These are phyloP conservation scores for Pelosia muscerda DNA, from an alignment of 2,888 invertebrate genomes.

Conservation along the genomic window DNA sequence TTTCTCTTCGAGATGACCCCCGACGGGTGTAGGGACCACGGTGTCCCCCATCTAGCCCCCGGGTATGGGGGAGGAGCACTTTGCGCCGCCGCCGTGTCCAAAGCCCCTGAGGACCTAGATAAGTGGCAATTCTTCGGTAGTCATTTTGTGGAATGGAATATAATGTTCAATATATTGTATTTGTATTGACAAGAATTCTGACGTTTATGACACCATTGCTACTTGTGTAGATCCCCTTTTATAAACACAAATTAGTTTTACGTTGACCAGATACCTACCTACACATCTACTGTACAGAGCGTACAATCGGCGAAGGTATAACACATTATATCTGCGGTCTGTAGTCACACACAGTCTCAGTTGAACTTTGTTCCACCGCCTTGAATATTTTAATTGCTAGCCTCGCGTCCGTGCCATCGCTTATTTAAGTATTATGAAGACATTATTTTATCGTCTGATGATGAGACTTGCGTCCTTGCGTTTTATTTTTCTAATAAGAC, in stretches of 20 bases:
- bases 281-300: not conserved
- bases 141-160: too few species aligned
- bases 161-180: too few species aligned
- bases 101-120: too few species aligned
- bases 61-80: too few species aligned
- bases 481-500: not conserved
- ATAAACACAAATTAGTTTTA: not conserved
- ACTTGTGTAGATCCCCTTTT: too few species aligned
- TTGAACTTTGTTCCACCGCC: slow-evolving; percentile 15
- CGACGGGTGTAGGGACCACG: too few species aligned
- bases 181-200: too few species aligned
- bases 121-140: too few species aligned
- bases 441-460: not conserved
- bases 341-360: not conserved
- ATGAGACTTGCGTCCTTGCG: not conserved
- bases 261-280: not conserved
- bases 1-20: too few species aligned
- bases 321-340: not conserved
- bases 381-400: slow-evolving; percentile 19
- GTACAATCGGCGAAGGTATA: not conserved
- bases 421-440: not conserved
- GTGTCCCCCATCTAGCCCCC: too few species aligned
- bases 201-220: too few species aligned
- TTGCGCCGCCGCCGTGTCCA: too few species aligned
- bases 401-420: not conserved